Evolutionary conservation across 2,888 invertebrate species (phyloP).

Genomic region (Hemicrepidius hirtus): DNA sequence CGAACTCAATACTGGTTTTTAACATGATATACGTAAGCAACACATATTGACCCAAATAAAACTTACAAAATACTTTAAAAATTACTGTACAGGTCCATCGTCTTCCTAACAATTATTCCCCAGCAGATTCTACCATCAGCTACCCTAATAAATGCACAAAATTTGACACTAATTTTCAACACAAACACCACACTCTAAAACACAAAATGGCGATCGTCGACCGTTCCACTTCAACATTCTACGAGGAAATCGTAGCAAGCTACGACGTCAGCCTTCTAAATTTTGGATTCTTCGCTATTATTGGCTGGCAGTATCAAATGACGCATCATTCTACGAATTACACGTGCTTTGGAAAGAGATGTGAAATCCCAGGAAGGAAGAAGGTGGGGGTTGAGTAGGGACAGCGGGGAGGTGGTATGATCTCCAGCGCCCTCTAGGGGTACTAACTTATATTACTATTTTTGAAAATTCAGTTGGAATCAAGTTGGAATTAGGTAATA

Average conservation of each 20-base stretch:
- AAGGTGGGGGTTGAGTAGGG: too few relatives aligned
- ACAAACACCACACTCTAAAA: slow-evolving; percentile 16
- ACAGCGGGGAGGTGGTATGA: too few relatives aligned
- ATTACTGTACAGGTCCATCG: not conserved
- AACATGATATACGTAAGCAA: slow-evolving; percentile 19
- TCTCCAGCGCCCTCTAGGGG: too few relatives aligned
- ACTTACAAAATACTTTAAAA: slow-evolving; percentile 17
- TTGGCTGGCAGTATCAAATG: slow-evolving; percentile 17
- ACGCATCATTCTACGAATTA: not conserved
- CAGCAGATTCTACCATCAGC: not conserved
- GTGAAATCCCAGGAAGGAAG: too few relatives aligned
- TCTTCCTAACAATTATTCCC: not conserved
- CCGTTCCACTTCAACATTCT: slow-evolving; percentile 1
- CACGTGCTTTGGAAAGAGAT: too few relatives aligned
- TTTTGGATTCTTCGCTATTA: slow-evolving; percentile 2
- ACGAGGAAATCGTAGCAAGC: not conserved
- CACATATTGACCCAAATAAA: slow-evolving; percentile 23
- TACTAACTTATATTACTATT: too few relatives aligned
- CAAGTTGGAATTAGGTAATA: too few relatives aligned
- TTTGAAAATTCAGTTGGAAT: too few relatives aligned
- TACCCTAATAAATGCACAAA: not conserved
- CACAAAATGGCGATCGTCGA: slow-evolving; percentile 28
- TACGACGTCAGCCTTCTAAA: slow-evolving; percentile 9
- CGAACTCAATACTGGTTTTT: not conserved
- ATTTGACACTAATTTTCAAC: not conserved